Evolutionary conservation across 2,113 vertebrate species (phyloP), one percentile per base, ranked within the genome.

Genomic region (Mormyrus iriodes): DNA sequence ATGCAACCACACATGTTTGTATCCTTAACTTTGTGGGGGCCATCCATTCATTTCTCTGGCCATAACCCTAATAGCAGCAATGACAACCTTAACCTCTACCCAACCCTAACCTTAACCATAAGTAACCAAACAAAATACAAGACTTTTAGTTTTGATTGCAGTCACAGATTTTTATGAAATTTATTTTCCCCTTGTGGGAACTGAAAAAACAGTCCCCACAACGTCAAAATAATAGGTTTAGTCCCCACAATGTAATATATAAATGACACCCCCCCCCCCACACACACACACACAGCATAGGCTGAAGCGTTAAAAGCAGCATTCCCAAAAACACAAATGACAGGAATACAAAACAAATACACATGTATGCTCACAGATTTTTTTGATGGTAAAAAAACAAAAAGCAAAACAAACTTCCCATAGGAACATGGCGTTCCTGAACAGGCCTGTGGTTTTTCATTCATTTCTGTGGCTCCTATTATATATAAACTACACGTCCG

Each of bases 291-390:
- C 27, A 83, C 39, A 73, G 13, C 61, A 69, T 3, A 69, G 61
- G n/a, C 10, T 31, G 61, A 69, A 24, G 82, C 1, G 35, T 35
- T 15, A 39, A 89, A 91, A 91, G 61, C 61, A 92, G 91, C 90
- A 46, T 91, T 92, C 8, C 49, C 42, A 0, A 2, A 51, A 53
- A 31, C 21, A 35, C 13, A 19, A 13, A 13, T 48, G 76, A 15
- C 17, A 44, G 19, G 39, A 48, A 88, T 21, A 2, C 69, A 88
- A 48, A 79, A 79, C 31, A 79, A n/a, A 79, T 19, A 39, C 65
- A 79, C 46, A 53, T 69, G 61, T 31, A 69, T 31, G 27, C 42
- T 39, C 73, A 42, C 5, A 42, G 15, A 79, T 79, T 79, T 79
- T 19, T 79, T 79, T 79, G 17, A 79, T 42, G 15, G 73, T 15